A percentile compares a stretch with the other conserved stretches of the same genome.
Conservation (phyloP, 2,113 vertebrate genomes). For the Rhinoptilus africanus region DNA sequence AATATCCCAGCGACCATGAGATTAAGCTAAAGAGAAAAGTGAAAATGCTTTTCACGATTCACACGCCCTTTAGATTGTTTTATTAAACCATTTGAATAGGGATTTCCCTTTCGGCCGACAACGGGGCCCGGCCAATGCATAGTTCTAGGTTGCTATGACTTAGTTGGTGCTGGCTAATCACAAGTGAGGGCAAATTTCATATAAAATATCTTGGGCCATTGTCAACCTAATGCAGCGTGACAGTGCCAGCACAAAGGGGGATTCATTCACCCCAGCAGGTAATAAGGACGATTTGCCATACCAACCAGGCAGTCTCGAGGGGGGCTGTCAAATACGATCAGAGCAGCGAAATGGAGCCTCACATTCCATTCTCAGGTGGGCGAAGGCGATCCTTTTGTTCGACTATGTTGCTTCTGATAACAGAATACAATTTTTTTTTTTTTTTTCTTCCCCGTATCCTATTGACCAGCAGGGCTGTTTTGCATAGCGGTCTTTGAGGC, state of each 20-base stretch:
- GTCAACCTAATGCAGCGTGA: conserved; percentile 92
- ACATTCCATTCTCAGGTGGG: conserved; percentile 84
- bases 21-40: conserved; percentile 97
- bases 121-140: conserved; percentile 89
- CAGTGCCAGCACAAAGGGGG: conserved; percentile 93
- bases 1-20: conserved; percentile 97
- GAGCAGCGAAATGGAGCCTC: conserved; percentile 68
- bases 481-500: not conserved
- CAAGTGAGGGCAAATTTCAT: conserved; percentile 97
- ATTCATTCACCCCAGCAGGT: conserved; percentile 96
- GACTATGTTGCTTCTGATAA: conserved; percentile 62
- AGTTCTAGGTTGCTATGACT: conserved; percentile 99
- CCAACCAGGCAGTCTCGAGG: conserved; percentile 78
- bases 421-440: conserved; percentile 54
- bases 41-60: conserved; percentile 96
- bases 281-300: conserved; percentile 87
- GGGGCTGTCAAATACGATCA: conserved; percentile 74
- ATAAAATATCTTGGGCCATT: conserved; percentile 96
- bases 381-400: conserved; percentile 69
- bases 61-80: conserved; percentile 99
- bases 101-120: conserved; percentile 93
- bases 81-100: conserved; percentile 96
- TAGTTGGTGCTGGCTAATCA: conserved; percentile 97
- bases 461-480: not conserved
- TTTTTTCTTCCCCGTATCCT: not conserved